phyloP scores from a whole-genome alignment of 2,888 invertebrate species.

The Callinectes sapidus region DNA sequence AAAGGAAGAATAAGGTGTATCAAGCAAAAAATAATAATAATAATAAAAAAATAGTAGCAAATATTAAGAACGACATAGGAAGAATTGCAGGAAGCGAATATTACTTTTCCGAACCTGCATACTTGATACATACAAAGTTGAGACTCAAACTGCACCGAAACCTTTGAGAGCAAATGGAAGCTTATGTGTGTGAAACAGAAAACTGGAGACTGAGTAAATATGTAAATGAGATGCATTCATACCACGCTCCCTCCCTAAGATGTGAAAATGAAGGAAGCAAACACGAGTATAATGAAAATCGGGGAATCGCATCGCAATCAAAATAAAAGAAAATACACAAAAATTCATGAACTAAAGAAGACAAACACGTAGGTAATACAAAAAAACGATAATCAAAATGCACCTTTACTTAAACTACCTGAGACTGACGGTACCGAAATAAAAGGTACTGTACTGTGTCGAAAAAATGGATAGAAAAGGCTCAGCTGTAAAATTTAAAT shows the following conservation, averaged over 20 bases:
- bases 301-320: not conserved
- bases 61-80: too few relatives aligned
- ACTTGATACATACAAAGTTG: too few relatives aligned
- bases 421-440: not conserved
- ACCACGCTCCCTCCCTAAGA: not conserved
- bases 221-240: not conserved
- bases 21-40: too few relatives aligned
- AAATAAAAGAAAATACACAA: not conserved
- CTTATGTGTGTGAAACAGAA: not conserved
- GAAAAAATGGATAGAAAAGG: not conserved
- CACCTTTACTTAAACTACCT: not conserved
- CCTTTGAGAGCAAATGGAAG: not conserved
- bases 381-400: not conserved
- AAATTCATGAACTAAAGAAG: not conserved
- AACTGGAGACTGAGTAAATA: slow-evolving; percentile 9
- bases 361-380: not conserved
- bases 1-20: too few relatives aligned
- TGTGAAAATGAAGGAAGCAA: not conserved
- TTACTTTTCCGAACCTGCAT: too few relatives aligned
- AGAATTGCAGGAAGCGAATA: too few relatives aligned
- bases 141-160: not conserved
- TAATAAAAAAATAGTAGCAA: too few relatives aligned
- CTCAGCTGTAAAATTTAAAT: not conserved
- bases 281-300: not conserved
- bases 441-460: not conserved